phyloP scores from a whole-genome alignment of 2,888 invertebrate species.

The Drosophila mimica region DNA sequence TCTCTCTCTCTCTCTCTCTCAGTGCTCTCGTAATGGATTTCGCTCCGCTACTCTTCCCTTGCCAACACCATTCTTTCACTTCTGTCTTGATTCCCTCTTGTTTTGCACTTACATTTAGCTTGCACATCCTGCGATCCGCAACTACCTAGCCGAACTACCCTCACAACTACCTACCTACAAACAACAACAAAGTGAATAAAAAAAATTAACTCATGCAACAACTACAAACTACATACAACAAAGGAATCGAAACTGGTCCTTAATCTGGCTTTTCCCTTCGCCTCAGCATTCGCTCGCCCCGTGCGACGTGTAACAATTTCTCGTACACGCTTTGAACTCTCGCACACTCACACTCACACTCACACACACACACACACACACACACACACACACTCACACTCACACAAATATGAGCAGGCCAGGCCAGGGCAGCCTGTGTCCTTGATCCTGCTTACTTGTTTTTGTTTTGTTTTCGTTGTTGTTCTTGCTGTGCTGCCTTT shows the following conservation, averaged over 20 bases:
- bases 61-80: conserved; percentile 3
- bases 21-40: conserved; percentile 8
- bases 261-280: conserved; percentile 67
- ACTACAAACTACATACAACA: conserved; percentile 45
- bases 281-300: conserved; percentile 35
- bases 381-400: conserved; percentile 17
- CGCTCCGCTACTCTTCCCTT: conserved; percentile 10
- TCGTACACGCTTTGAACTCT: conserved; percentile 50
- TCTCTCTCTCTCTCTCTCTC: background rate
- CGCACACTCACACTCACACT: too few relatives aligned
- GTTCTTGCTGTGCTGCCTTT: conserved; percentile 38
- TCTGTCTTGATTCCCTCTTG: conserved; percentile 52
- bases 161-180: conserved; percentile 25
- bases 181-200: conserved; percentile 1
- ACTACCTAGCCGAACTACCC: conserved; percentile 60
- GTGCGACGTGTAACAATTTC: conserved; percentile 68
- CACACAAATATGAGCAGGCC: conserved; percentile 4
- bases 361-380: background rate
- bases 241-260: conserved; percentile 75
- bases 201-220: conserved; percentile 49
- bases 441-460: conserved; percentile 82
- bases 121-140: conserved; percentile 54
- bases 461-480: conserved; percentile 20
- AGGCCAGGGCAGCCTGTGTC: conserved; percentile 61
- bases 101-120: conserved; percentile 53